Evolutionary conservation across 2,113 vertebrate species (phyloP), one percentile per base, ranked within the genome.

Genomic region (Myrmecobius fasciatus): DNA sequence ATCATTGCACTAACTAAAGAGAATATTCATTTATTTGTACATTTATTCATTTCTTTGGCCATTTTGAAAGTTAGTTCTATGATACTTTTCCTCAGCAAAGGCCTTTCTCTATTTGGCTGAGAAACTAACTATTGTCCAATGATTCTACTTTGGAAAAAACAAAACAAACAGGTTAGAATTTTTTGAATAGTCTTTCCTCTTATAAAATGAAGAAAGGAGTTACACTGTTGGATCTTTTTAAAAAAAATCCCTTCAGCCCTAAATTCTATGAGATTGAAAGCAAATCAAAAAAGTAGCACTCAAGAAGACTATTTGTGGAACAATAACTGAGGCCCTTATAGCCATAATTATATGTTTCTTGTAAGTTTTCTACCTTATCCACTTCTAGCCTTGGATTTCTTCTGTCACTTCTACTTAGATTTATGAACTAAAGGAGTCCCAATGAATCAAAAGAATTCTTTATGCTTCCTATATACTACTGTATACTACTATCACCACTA

Each of bases 191-290:
- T 89, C 91, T 96, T 91, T 43, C 2, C 93, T 94, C 95, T 52
- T 89, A 36, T 51, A 47, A 92, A 53, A 54, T 90, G 89, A 93
- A 53, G 91, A 53, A 96, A 53, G 54, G 22, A 90, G 26, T 43
- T 83, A 20, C 2, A 6, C n/a, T 24, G 17, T 83, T n/a, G 43
- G 36, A 10, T 67, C 53, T 67, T 92, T 56, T 36, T 22, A n/a
- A 83, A 52, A 31, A 7, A 52, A 31, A 7, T 92, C 60, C 60
- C 95, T 91, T 24, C 28, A 36, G 5, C 53, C 26, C 47, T 54
- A 92, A 94, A 60, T 52, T 43, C 83, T 88, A 0, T 25, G 89
- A 94, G 92, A 94, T 96, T 89, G 91, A 95, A 95, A 88, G 92
- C 91, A 95, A 92, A 94, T 93, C 54, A 92, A 91, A 96, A 96